A percentile compares a stretch with the other conserved stretches of the same genome.
phyloP scores from a whole-genome alignment of 64 coral and sea anemone genomes.

The Montipora cactus region DNA sequence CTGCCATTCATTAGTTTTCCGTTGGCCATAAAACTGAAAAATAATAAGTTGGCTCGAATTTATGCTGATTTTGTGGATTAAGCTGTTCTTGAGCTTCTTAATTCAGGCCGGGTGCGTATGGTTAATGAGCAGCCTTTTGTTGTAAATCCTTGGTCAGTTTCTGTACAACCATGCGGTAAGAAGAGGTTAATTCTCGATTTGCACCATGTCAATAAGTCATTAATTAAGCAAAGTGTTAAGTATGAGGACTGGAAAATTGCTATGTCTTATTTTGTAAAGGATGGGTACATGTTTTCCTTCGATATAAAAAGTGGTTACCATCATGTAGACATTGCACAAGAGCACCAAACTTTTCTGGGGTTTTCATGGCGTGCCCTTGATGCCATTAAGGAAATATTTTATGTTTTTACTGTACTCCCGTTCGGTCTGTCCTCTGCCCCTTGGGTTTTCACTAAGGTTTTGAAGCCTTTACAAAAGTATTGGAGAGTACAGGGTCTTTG shows the following conservation, averaged over 20 bases:
- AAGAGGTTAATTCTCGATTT: conserved; percentile 53
- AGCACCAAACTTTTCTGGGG: conserved; percentile 61
- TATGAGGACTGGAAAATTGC: conserved; percentile 11
- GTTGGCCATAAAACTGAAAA: neutral
- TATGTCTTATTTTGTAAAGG: neutral
- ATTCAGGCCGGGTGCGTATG: neutral
- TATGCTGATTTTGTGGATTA: conserved; percentile 47
- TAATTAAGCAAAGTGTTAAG: conserved; percentile 50
- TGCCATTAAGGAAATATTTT: conserved; percentile 6
- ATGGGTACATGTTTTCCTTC: conserved; percentile 11
- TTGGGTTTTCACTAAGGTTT: too few relatives aligned
- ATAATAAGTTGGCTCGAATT: conserved; percentile 39
- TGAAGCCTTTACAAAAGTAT: conserved; percentile 11
- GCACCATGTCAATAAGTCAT: conserved; percentile 7
- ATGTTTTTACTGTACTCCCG: conserved; percentile 5
- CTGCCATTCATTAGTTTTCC: conserved; percentile 45
- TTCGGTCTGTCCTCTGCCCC: too few relatives aligned
- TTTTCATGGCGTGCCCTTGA: conserved; percentile 25
- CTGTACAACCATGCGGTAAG: conserved; percentile 11
- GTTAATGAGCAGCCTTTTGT: too few relatives aligned
- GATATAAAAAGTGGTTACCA: neutral
- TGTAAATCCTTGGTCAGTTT: too few relatives aligned
- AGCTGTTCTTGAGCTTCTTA: conserved; percentile 40
- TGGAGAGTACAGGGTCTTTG: conserved; percentile 54
- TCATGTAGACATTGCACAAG: conserved; percentile 34